These are phyloP conservation scores for Drosophila repleta DNA, from an alignment of 1,140 invertebrate species.

Conservation along the genomic window DNA sequence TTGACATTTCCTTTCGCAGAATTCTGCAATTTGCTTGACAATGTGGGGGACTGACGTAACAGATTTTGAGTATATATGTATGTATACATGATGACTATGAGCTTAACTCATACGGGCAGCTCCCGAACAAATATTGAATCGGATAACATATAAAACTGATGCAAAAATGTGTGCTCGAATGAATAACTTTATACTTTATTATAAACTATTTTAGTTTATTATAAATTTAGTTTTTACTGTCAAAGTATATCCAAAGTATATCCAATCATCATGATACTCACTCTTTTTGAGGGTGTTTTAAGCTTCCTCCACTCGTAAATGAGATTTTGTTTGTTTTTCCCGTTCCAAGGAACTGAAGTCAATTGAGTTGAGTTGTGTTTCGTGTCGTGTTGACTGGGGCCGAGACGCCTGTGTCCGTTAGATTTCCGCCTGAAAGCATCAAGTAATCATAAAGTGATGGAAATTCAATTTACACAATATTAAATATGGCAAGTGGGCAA, in stretches of 20 bases:
- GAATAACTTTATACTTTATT: too few relatives aligned
- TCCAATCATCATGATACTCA: too few relatives aligned
- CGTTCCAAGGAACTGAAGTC: conserved; percentile 4
- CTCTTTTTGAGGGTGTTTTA: neutral
- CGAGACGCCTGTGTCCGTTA: conserved; percentile 24
- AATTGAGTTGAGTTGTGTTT: conserved; percentile 27
- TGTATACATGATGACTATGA: too few relatives aligned
- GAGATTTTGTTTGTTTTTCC: neutral
- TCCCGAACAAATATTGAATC: too few relatives aligned
- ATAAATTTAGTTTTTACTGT: too few relatives aligned
- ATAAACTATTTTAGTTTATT: too few relatives aligned
- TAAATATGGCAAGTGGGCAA: conserved; percentile 68
- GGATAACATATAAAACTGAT: too few relatives aligned
- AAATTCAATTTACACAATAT: conserved; percentile 81
- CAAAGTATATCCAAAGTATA: too few relatives aligned
- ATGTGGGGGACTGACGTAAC: too few relatives aligned
- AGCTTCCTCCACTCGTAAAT: neutral
- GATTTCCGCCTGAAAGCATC: conserved; percentile 67
- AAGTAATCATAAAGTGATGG: conserved; percentile 82
- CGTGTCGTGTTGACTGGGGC: conserved; percentile 6
- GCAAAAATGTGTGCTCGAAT: too few relatives aligned
- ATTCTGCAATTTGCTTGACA: neutral
- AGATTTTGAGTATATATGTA: too few relatives aligned
- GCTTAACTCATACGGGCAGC: too few relatives aligned
- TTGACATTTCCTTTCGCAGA: neutral